Conservation (phyloP, 2,888 invertebrate species). For the Acleris cristana region DNA sequence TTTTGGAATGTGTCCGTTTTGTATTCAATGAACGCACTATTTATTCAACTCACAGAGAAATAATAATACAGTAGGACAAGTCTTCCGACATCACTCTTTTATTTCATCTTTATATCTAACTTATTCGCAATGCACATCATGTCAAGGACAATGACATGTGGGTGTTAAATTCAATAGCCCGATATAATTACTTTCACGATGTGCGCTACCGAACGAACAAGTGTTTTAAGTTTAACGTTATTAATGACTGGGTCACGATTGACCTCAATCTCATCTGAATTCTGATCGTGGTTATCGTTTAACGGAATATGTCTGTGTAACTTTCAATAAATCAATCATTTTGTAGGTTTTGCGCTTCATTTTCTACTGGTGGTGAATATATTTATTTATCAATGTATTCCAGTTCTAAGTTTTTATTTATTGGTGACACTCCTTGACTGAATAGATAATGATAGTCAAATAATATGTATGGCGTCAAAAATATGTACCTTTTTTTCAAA, state of each 20-base stretch:
- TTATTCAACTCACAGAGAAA: too few relatives aligned
- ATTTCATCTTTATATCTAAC: background rate
- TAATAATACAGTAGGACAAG: too few relatives aligned
- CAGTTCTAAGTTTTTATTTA: too few relatives aligned
- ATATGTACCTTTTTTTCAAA: too few relatives aligned
- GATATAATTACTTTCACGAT: slow-evolving; percentile 9
- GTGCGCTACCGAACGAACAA: slow-evolving; percentile 15
- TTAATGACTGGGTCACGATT: slow-evolving; percentile 8
- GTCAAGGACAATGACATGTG: slow-evolving; percentile 12
- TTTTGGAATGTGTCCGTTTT: too few relatives aligned
- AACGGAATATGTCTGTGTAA: background rate
- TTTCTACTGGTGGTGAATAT: too few relatives aligned
- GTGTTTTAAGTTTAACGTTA: background rate
- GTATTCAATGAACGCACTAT: too few relatives aligned
- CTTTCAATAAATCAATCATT: background rate
- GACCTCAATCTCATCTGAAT: slow-evolving; percentile 1
- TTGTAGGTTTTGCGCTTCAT: background rate
- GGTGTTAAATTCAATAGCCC: background rate
- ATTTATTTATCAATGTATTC: too few relatives aligned
- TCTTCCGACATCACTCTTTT: too few relatives aligned
- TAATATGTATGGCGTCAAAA: too few relatives aligned
- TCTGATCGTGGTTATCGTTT: background rate
- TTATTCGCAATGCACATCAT: background rate
- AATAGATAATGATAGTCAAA: too few relatives aligned
- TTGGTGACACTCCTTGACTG: too few relatives aligned